Evolutionary conservation across 2,797 vertebrate genomes (phyloP), one percentile per base, ranked within the genome.

Genomic region (Anableps anableps): DNA sequence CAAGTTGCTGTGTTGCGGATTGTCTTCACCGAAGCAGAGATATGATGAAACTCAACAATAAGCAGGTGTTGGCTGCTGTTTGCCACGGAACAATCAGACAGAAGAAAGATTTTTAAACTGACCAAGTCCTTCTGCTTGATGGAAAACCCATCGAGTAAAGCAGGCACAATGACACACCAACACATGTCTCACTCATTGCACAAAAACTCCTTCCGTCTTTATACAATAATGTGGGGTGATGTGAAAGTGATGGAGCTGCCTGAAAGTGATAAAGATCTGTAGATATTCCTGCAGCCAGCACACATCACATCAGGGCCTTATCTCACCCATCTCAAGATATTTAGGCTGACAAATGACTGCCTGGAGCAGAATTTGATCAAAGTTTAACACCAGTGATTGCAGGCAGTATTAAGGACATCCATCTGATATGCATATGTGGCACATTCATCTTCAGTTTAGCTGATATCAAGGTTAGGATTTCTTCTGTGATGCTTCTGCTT

Each of bases 31-130:
- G 75, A 73, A 72, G 80, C 89, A 87, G 84, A 79, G 87, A 92
- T 92, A 91, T 92, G 87, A 93, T 89, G 88, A 78, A 90, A 87
- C 83, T 81, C 72, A 72, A 85, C 91, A 91, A 86, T 91, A 88
- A 91, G 86, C 86, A 91, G 92, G 88, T 89, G 89, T 86, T 85
- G 86, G 91, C 82, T 81, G 48, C 73, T 62, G 72, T 26, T 78
- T 82, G 81, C 51, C 0, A 70, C 62, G 79, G 75, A 58, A 77
- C 0, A n/a, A 83, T 78, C 82, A 75, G 48, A 75, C 9, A 1
- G 68, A 82, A 29, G 68, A 23, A 51, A 78, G 77, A 88, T 4
- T 84, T 86, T 85, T 36, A 26, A 73, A 72, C 47, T 10, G 23
- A 64, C 3, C 0, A 13, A 87, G 82, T 80, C 60, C 79, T 76